Evolutionary conservation across 2,888 invertebrate genomes (phyloP).

Genomic region (Drosophila mulleri): DNA sequence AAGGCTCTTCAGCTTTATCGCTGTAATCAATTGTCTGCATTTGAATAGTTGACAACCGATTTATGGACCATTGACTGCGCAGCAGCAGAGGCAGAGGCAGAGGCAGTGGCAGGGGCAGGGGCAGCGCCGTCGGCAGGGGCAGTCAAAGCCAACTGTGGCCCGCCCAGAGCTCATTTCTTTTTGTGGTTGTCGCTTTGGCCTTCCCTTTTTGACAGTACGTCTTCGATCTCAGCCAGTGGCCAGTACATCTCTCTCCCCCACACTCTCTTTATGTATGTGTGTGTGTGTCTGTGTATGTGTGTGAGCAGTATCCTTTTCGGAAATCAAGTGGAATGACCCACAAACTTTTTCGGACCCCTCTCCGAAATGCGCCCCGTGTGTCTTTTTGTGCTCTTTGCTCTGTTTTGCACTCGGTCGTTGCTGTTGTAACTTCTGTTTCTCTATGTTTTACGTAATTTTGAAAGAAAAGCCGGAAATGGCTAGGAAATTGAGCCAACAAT

Average conservation of each 20-base stretch:
- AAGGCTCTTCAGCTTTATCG: slow-evolving; percentile 78
- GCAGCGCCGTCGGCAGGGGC: not conserved
- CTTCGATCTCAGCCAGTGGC: slow-evolving; percentile 46
- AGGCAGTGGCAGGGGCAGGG: not conserved
- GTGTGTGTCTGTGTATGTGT: slow-evolving; percentile 37
- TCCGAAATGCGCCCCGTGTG: not conserved
- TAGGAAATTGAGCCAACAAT: slow-evolving; percentile 80
- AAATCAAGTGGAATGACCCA: slow-evolving; percentile 83
- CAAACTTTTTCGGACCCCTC: slow-evolving; percentile 33
- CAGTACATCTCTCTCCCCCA: slow-evolving; percentile 23
- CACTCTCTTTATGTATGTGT: slow-evolving; percentile 17
- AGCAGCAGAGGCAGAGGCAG: slow-evolving; percentile 28
- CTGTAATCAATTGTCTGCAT: slow-evolving; percentile 79
- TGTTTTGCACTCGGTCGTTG: slow-evolving; percentile 35
- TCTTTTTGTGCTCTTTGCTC: slow-evolving; percentile 27
- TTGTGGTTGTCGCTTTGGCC: slow-evolving; percentile 57
- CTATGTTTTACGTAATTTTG: slow-evolving; percentile 80
- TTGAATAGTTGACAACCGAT: slow-evolving; percentile 82
- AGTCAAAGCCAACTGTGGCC: slow-evolving; percentile 43
- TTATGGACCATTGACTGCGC: slow-evolving; percentile 79
- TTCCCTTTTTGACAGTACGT: slow-evolving; percentile 15
- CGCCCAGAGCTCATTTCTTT: slow-evolving; percentile 64
- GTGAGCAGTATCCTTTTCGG: slow-evolving; percentile 71
- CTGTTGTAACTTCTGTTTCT: slow-evolving; percentile 69
- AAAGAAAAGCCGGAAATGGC: slow-evolving; percentile 74